These are phyloP conservation scores for Benitochromis conjunctus DNA, from an alignment of 2,113 vertebrate genomes.

Conservation along the genomic window DNA sequence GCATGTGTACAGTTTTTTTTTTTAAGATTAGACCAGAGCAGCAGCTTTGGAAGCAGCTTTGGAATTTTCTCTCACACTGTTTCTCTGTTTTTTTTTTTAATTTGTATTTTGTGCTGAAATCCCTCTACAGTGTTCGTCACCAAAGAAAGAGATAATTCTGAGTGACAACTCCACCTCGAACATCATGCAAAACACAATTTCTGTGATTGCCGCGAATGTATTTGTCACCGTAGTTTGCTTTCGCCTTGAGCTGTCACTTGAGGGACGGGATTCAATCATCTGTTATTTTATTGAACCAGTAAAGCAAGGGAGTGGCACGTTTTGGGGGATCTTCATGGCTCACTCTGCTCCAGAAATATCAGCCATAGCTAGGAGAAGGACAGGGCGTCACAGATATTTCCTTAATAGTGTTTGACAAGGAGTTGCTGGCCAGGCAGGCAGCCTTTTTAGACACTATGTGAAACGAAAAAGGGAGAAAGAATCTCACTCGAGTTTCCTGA, in stretches of 20 bases:
- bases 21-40: constrained; percentile 56
- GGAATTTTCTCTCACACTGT: constrained; percentile 5
- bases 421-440: background rate
- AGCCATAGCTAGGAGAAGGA: background rate
- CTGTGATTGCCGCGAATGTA: constrained; percentile 39
- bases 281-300: constrained; percentile 12
- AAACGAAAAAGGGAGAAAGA: background rate
- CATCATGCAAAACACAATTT: constrained; percentile 31
- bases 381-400: constrained; percentile 1
- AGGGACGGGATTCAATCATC: constrained; percentile 43
- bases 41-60: constrained; percentile 35
- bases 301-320: background rate
- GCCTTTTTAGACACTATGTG: background rate
- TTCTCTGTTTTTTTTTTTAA: constrained; percentile 39
- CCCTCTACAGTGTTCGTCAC: constrained; percentile 22
- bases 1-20: constrained; percentile 43
- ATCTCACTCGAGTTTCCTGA: constrained; percentile 1
- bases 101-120: constrained; percentile 57
- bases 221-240: constrained; percentile 34
- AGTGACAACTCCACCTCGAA: constrained; percentile 43
- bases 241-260: constrained; percentile 25
- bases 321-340: background rate
- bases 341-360: constrained; percentile 37
- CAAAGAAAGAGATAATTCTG: constrained; percentile 58
- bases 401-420: background rate